A percentile compares a stretch with the other conserved stretches of the same genome.
Evolutionary conservation across 2,797 vertebrate genomes (phyloP).

Genomic region (Molossus alvarezi): DNA sequence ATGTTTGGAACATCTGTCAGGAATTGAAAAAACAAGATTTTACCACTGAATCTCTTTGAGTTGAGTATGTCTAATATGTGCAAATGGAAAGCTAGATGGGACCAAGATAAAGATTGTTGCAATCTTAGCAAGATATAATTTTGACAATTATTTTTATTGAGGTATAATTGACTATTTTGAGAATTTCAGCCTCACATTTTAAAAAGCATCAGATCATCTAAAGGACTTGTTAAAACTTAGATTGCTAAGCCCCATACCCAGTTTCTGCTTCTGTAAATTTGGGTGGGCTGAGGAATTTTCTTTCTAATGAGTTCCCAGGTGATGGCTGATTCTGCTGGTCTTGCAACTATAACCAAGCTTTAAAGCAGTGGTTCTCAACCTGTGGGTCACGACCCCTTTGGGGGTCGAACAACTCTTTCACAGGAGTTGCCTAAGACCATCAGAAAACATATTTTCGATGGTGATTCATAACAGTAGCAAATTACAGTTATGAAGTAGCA

Average conservation of each 20-base stretch:
- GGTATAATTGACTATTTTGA: background rate
- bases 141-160: background rate
- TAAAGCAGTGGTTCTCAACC: no score
- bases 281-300: background rate
- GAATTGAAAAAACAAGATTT: slow-evolving; percentile 12
- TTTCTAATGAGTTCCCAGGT: background rate
- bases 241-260: background rate
- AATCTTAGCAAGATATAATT: background rate
- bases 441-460: no score
- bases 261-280: background rate
- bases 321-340: background rate
- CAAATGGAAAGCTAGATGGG: background rate
- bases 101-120: background rate
- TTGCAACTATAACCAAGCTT: background rate
- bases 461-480: no score
- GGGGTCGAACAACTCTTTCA: no score
- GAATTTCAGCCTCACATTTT: background rate
- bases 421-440: no score
- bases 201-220: background rate
- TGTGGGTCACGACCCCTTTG: no score
- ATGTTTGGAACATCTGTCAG: background rate
- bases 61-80: background rate
- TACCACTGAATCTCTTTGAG: background rate
- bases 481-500: no score
- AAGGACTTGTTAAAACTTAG: background rate